These are phyloP conservation scores for Augochlora pura DNA, from an alignment of 1,140 invertebrate genomes.

Conservation along the genomic window DNA sequence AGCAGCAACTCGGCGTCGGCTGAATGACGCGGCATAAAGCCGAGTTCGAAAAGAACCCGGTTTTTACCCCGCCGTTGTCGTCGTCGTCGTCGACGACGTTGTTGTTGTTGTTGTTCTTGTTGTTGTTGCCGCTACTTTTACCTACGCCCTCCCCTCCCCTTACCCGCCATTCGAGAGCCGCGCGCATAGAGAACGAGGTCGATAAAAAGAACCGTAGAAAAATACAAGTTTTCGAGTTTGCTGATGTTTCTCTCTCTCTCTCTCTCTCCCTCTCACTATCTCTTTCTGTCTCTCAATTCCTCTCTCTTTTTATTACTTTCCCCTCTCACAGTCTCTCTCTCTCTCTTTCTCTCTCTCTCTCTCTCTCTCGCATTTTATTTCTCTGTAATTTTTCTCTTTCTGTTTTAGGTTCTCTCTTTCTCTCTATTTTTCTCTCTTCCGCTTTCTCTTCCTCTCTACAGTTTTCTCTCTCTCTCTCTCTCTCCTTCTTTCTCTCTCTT, in stretches of 20 bases:
- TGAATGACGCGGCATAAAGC: constrained; percentile 45
- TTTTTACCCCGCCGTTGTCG: background rate
- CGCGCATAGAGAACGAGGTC: constrained; percentile 17
- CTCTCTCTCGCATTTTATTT: no score
- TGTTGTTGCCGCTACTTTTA: background rate
- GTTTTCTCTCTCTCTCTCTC: background rate
- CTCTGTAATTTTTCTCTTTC: background rate
- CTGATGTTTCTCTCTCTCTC: background rate
- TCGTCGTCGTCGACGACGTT: no score
- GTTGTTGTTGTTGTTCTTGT: background rate
- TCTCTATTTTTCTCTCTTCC: no score
- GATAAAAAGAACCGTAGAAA: constrained; percentile 42
- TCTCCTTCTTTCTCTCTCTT: no score
- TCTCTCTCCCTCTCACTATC: background rate
- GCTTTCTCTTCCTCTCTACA: no score
- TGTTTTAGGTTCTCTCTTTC: background rate
- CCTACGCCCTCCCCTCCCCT: background rate
- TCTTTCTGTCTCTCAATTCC: no score
- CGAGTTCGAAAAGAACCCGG: constrained; percentile 40
- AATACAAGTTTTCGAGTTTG: constrained; percentile 36
- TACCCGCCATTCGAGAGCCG: constrained; percentile 16
- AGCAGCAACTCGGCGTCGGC: constrained; percentile 37
- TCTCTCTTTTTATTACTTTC: no score
- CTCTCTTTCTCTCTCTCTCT: no score
- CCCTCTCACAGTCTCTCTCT: background rate